Evolutionary conservation across 37 sponge, comb jelly and placozoan species (phyloP).

Genomic region (Cliona cf. orientalis): DNA sequence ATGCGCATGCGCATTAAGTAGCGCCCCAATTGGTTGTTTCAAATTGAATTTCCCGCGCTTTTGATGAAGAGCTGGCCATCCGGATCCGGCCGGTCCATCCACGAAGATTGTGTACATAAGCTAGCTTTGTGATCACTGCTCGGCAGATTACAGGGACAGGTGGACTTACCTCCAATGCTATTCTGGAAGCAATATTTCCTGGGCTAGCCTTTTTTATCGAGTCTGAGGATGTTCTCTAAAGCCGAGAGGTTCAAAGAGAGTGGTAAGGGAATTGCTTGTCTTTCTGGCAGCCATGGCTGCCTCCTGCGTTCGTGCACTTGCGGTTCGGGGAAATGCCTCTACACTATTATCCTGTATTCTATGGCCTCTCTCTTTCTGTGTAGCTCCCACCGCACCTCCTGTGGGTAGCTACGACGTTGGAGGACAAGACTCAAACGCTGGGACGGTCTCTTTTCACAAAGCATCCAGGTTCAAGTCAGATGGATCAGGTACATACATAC

Average conservation of each 20-base stretch:
- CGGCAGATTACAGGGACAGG: too few species aligned
- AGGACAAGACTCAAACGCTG: background rate
- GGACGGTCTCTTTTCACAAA: constrained; percentile 27
- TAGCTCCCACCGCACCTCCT: constrained; percentile 35
- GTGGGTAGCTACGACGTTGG: constrained; percentile 34
- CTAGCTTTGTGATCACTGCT: too few species aligned
- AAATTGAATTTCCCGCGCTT: too few species aligned
- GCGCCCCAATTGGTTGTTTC: too few species aligned
- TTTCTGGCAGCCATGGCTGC: background rate
- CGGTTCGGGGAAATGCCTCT: too few species aligned
- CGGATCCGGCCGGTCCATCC: too few species aligned
- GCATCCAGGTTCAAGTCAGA: constrained; percentile 29
- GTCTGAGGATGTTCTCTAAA: constrained; percentile 69
- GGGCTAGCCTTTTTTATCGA: too few species aligned
- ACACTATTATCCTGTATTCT: background rate
- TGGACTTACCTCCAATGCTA: too few species aligned
- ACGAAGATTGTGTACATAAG: too few species aligned
- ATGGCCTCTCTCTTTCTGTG: background rate
- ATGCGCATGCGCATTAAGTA: too few species aligned
- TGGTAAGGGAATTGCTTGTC: constrained; percentile 9
- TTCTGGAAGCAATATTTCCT: too few species aligned
- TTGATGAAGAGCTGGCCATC: too few species aligned
- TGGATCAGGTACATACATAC: background rate
- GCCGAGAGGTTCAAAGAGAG: constrained; percentile 48
- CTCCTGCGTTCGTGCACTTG: background rate